Percentiles rank a stretch among this genome's conserved stretches.
These are phyloP conservation scores for Chloropsis hardwickii DNA, from an alignment of 2,113 vertebrate species.

Conservation along the genomic window DNA sequence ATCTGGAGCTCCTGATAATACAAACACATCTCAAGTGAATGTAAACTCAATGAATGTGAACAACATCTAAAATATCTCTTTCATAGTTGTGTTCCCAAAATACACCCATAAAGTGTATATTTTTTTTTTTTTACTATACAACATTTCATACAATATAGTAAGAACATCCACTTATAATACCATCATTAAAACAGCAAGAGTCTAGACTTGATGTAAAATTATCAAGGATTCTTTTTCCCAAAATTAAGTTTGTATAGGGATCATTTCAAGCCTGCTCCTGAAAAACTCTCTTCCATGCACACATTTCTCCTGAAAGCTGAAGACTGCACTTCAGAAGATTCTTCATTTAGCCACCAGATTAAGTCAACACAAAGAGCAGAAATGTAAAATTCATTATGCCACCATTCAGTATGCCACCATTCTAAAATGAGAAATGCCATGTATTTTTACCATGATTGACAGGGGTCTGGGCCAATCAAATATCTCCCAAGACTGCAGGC, in stretches of 20 bases:
- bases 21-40: not conserved
- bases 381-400: not conserved
- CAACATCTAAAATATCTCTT: not conserved
- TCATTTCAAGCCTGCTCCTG: not conserved
- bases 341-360: not conserved
- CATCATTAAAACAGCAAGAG: not conserved
- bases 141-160: not conserved
- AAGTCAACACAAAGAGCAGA: not conserved
- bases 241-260: not conserved
- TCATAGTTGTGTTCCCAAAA: not conserved
- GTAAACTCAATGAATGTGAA: not conserved
- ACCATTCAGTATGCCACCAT: not conserved
- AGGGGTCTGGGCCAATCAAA: no score
- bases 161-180: not conserved
- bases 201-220: not conserved
- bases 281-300: not conserved
- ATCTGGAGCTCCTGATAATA: slow-evolving; percentile 90
- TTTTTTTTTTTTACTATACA: not conserved
- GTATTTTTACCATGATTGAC: not conserved
- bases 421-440: not conserved
- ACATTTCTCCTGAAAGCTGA: not conserved
- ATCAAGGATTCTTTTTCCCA: not conserved
- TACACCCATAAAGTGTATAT: not conserved
- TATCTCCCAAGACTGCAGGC: no score
- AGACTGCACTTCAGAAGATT: not conserved